Evolutionary conservation across 2,113 vertebrate genomes (phyloP).

Genomic region (Syngnathoides biaculeatus): DNA sequence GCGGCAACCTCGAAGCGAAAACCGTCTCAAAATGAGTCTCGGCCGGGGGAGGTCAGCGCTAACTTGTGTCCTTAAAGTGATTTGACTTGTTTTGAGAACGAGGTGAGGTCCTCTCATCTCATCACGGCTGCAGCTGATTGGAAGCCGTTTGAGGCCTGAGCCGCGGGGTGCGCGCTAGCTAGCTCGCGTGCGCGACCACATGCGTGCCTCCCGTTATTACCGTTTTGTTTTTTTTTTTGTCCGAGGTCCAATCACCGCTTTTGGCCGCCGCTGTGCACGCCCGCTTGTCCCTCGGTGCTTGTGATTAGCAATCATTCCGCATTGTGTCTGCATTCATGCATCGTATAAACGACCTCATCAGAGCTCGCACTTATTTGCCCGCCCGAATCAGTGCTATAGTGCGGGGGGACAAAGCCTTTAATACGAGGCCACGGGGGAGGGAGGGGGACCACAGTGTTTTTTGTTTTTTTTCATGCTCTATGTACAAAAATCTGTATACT

Average conservation of each 20-base stretch:
- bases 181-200: constrained; percentile 24
- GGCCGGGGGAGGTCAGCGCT: constrained; percentile 10
- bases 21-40: constrained; percentile 4
- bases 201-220: constrained; percentile 33
- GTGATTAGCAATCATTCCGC: constrained; percentile 70
- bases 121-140: constrained; percentile 58
- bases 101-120: constrained; percentile 59
- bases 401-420: constrained; percentile 39
- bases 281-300: constrained; percentile 30
- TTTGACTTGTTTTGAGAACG: constrained; percentile 64
- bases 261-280: constrained; percentile 44
- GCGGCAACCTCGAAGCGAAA: constrained; percentile 63
- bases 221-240: constrained; percentile 16
- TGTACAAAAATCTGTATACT: too few species aligned
- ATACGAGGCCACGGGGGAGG: constrained; percentile 25
- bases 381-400: constrained; percentile 16
- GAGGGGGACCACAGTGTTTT: constrained; percentile 6
- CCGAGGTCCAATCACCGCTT: constrained; percentile 50
- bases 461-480: too few species aligned
- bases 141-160: constrained; percentile 35
- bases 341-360: constrained; percentile 67
- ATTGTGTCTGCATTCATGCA: constrained; percentile 62
- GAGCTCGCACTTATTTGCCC: constrained; percentile 35
- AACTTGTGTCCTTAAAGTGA: constrained; percentile 63
- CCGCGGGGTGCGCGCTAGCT: constrained; percentile 9